Evolutionary conservation across 2,888 invertebrate genomes (phyloP).

Genomic region (Metacarcinus magister): DNA sequence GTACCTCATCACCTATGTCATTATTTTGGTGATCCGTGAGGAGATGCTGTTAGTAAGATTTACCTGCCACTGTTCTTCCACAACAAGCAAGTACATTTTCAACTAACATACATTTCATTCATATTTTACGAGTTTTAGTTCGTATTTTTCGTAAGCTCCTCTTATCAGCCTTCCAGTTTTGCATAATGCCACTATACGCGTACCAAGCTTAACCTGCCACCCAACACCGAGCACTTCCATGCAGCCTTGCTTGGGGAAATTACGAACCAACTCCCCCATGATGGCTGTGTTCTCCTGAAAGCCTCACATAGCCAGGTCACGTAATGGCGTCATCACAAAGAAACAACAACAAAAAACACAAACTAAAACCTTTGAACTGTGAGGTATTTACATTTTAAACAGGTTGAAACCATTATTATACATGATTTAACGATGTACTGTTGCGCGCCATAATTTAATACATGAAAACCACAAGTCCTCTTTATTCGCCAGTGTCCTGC

Average conservation of each 20-base stretch:
- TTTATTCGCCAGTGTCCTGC: background rate
- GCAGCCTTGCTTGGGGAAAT: background rate
- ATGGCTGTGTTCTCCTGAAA: background rate
- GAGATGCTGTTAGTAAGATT: too few species aligned
- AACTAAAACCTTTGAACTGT: too few species aligned
- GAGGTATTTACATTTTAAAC: background rate
- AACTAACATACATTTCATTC: background rate
- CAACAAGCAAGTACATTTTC: background rate
- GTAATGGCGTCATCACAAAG: too few species aligned
- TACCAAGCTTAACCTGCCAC: background rate
- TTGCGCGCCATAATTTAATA: background rate
- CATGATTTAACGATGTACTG: background rate
- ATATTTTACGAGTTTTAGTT: background rate
- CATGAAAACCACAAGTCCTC: too few species aligned
- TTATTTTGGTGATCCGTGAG: too few species aligned
- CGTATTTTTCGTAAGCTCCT: background rate
- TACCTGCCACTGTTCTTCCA: background rate
- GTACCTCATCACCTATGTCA: too few species aligned
- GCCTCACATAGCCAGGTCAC: too few species aligned
- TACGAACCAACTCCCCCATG: constrained; percentile 4
- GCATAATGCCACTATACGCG: constrained; percentile 26
- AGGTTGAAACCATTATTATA: background rate
- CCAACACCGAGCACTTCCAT: background rate
- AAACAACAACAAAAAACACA: background rate
- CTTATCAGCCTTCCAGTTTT: constrained; percentile 20